phyloP scores from a whole-genome alignment of 2,797 vertebrate genomes.

The Sebastiscus tertius region DNA sequence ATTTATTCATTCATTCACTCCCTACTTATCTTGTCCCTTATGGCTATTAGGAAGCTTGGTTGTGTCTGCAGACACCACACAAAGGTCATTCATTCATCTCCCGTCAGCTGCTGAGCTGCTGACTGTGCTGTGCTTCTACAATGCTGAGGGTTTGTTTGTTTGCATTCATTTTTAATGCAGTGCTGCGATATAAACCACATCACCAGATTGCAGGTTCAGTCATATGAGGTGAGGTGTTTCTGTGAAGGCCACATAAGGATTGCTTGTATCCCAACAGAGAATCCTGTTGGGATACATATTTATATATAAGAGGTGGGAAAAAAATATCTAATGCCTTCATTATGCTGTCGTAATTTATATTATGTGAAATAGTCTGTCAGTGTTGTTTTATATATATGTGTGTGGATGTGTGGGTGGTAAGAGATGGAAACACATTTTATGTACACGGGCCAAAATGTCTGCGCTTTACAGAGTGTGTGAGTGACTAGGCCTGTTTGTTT shows the following conservation, averaged over 20 bases:
- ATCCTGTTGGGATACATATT: slow-evolving; percentile 1
- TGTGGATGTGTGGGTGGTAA: slow-evolving; percentile 10
- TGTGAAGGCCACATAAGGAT: slow-evolving; percentile 8
- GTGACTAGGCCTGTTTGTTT: slow-evolving; percentile 38
- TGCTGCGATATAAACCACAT: slow-evolving; percentile 7
- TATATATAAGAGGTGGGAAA: slow-evolving; percentile 5
- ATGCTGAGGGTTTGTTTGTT: slow-evolving; percentile 13
- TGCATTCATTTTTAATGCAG: slow-evolving; percentile 42
- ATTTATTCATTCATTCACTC: slow-evolving; percentile 30
- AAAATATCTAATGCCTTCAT: slow-evolving; percentile 23
- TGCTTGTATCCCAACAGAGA: not conserved
- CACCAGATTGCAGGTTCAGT: slow-evolving; percentile 18
- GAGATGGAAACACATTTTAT: not conserved
- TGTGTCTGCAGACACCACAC: slow-evolving; percentile 12
- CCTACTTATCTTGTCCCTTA: not conserved
- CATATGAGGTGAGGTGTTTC: slow-evolving; percentile 26
- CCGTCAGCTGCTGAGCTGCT: not conserved
- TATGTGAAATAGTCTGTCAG: slow-evolving; percentile 24
- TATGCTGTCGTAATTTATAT: slow-evolving; percentile 22
- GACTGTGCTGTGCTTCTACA: not conserved
- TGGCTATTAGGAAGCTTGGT: slow-evolving; percentile 13
- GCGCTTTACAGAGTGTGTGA: slow-evolving; percentile 13
- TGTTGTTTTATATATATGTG: slow-evolving; percentile 10
- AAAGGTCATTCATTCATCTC: slow-evolving; percentile 38
- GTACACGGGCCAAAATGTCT: not conserved